Conservation (phyloP, 2,888 invertebrate species). For the Epistrophe eligans region DNA sequence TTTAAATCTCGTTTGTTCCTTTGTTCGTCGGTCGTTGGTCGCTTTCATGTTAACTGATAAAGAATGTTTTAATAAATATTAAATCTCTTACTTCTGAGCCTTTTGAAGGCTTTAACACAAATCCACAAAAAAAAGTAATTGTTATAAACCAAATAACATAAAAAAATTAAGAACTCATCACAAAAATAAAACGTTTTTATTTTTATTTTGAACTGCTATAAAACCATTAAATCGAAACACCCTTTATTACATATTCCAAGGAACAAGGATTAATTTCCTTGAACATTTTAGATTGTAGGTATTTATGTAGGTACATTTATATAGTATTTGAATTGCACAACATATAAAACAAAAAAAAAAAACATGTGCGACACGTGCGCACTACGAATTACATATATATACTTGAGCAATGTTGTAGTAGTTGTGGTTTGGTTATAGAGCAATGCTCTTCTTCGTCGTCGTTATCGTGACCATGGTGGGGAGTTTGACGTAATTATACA, state of each 20-base stretch:
- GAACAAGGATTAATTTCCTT: constrained; percentile 69
- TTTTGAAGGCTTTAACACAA: too few relatives aligned
- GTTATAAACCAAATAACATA: too few relatives aligned
- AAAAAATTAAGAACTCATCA: too few relatives aligned
- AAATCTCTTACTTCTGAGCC: too few relatives aligned
- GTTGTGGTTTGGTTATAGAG: constrained; percentile 31
- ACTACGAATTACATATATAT: constrained; percentile 55
- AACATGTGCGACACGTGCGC: constrained; percentile 75
- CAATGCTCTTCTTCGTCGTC: constrained; percentile 34
- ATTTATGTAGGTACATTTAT: constrained; percentile 1
- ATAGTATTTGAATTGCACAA: constrained; percentile 62
- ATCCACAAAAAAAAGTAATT: too few relatives aligned
- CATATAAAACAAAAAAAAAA: constrained; percentile 24
- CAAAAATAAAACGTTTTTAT: too few relatives aligned
- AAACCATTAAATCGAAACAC: background rate
- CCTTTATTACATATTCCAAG: constrained; percentile 20
- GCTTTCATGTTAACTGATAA: too few relatives aligned
- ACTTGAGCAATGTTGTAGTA: constrained; percentile 44
- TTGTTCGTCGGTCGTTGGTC: too few relatives aligned
- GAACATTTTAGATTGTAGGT: constrained; percentile 39
- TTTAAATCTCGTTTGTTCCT: too few relatives aligned
- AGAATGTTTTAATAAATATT: too few relatives aligned
- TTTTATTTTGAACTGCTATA: background rate
- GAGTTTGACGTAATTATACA: constrained; percentile 56
- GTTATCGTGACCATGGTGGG: constrained; percentile 32